Evolutionary conservation across 1,140 invertebrate genomes (phyloP), one percentile per base, ranked within the genome.

Genomic region (Solenopsis invicta): DNA sequence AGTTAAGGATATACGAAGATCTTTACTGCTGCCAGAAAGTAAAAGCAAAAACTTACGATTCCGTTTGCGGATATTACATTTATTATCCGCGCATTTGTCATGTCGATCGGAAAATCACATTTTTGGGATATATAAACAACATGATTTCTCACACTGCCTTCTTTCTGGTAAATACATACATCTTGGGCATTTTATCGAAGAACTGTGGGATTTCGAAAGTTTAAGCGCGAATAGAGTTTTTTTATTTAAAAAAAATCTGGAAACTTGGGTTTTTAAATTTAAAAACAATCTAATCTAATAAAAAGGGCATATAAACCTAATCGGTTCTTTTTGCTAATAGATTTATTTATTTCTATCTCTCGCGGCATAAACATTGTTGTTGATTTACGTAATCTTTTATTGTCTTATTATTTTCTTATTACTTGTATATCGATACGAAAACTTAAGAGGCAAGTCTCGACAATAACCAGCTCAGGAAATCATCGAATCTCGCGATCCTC

Each of bases 11-110:
- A 87, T 45, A 29, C 50, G 41, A 85, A 85, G 86, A 87, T 48
- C 72, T 78, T 87, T 85, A 87, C 77, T 88, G 74, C 85, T 74
- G 59, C 45, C 69, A 64, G 71, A 52, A 78, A 45, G 84, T 74
- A 87, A 87, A 82, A 77, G 69, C 61, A 52, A 74, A 80, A 61
- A 21, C 41, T 59, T 72, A 74, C 41, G 24, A 74, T 84, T 48
- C 13, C 54, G 13, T 74, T 74, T 48, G 12, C n/a, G 16, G 18
- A 9, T 4, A 18, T 74, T 48, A 6, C 41, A 37, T 37, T 61
- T n/a, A 59, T 82, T 59, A 72, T 48, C 13, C 12, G 66, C 24
- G 34, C 37, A 16, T 59, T 59, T 48, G 9, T 59, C 13, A 59
- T 9, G 9, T 59, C 52, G 29, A 80, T 67, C 8, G 9, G 10